These are phyloP conservation scores for Drosophila tristis DNA, from an alignment of 1,140 invertebrate species.

Conservation along the genomic window DNA sequence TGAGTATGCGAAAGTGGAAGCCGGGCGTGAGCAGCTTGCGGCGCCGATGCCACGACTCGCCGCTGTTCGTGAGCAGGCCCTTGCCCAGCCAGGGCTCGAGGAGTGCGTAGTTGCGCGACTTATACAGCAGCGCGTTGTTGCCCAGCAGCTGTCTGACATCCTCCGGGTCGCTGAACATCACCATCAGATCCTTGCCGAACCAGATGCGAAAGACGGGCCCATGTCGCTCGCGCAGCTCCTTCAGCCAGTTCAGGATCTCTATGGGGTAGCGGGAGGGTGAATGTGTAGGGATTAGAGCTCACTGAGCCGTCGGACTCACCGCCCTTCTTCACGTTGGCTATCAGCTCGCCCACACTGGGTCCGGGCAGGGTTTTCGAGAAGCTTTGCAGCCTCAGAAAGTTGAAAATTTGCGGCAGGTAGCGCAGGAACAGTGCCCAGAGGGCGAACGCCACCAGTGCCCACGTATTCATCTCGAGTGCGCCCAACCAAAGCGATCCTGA, in stretches of 20 bases:
- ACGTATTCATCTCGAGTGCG: slow-evolving; percentile 52
- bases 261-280: neutral
- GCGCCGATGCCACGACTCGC: slow-evolving; percentile 91
- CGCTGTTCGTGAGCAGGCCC: slow-evolving; percentile 88
- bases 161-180: slow-evolving; percentile 75
- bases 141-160: slow-evolving; percentile 85
- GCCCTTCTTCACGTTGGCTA: slow-evolving; percentile 75
- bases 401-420: slow-evolving; percentile 58
- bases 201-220: slow-evolving; percentile 77
- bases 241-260: slow-evolving; percentile 62
- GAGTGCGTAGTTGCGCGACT: slow-evolving; percentile 84
- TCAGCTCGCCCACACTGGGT: slow-evolving; percentile 63
- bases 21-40: slow-evolving; percentile 94
- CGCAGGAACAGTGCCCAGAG: slow-evolving; percentile 75
- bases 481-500: neutral
- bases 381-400: slow-evolving; percentile 54
- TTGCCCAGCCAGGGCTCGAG: slow-evolving; percentile 88
- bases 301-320: slow-evolving; percentile 38
- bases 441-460: slow-evolving; percentile 68
- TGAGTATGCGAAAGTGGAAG: slow-evolving; percentile 95
- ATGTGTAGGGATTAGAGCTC: neutral
- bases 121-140: slow-evolving; percentile 87
- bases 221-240: slow-evolving; percentile 58
- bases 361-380: slow-evolving; percentile 67
- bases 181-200: slow-evolving; percentile 78